These are phyloP conservation scores for Morelia viridis DNA, from an alignment of 2,797 vertebrate genomes.

Conservation along the genomic window DNA sequence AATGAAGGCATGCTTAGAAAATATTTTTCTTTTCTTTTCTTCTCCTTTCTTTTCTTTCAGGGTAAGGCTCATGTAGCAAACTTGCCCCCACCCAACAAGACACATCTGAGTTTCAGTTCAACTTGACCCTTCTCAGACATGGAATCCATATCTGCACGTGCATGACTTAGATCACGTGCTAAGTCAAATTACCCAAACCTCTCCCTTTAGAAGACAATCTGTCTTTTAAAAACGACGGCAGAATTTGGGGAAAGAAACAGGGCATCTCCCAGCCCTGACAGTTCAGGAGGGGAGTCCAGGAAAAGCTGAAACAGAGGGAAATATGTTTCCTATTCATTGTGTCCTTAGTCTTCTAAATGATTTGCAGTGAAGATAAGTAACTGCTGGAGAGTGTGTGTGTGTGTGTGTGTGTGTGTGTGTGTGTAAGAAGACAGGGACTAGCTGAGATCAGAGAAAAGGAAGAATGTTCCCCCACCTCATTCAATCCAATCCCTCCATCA, in stretches of 20 bases:
- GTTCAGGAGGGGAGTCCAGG: background rate
- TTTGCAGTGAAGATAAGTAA: background rate
- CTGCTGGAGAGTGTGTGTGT: no score
- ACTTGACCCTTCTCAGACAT: background rate
- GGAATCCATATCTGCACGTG: background rate
- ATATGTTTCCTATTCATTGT: background rate
- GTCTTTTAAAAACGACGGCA: background rate
- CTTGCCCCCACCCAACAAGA: background rate
- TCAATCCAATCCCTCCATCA: background rate
- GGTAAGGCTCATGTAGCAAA: background rate
- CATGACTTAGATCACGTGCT: background rate
- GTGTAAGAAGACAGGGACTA: background rate
- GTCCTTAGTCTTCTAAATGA: background rate
- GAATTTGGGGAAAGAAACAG: background rate
- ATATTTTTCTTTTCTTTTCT: background rate
- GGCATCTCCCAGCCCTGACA: background rate
- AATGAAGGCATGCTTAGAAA: conserved; percentile 17
- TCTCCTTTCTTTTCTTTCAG: background rate
- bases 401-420: no score
- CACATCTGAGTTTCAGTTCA: background rate
- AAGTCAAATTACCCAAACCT: background rate
- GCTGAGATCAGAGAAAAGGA: background rate
- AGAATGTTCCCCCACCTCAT: background rate
- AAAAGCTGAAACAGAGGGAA: background rate
- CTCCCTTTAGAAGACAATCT: background rate